Conservation (phyloP, 2,113 vertebrate species). For the Eolophus roseicapilla region DNA sequence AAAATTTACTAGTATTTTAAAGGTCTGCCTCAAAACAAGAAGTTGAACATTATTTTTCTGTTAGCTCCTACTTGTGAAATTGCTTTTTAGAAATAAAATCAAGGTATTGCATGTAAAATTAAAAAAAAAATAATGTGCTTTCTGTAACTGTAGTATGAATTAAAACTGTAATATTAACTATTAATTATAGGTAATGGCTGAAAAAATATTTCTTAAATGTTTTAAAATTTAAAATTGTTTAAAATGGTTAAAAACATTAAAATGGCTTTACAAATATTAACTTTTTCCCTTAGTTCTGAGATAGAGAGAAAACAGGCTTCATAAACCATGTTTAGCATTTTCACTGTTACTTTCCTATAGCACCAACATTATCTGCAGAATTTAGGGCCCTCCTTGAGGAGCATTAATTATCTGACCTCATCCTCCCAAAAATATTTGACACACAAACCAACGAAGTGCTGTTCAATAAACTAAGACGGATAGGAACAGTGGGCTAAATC, state of each 20-base stretch:
- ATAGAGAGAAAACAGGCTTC: background rate
- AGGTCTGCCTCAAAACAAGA: background rate
- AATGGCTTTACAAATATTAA: background rate
- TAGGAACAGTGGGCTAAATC: slow-evolving; percentile 30
- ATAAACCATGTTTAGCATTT: background rate
- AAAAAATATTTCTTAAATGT: background rate
- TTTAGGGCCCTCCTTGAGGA: background rate
- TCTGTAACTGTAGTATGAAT: background rate
- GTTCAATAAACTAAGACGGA: slow-evolving; percentile 4
- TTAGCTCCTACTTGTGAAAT: background rate
- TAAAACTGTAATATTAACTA: background rate
- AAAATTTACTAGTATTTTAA: background rate
- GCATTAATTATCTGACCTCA: background rate
- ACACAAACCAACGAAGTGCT: background rate
- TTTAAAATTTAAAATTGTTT: no score
- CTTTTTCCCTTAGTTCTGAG: background rate
- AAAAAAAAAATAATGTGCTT: background rate
- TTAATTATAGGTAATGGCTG: background rate
- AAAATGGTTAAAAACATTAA: background rate
- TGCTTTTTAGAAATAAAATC: background rate
- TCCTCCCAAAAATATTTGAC: slow-evolving; percentile 20
- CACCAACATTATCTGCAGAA: background rate
- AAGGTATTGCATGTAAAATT: background rate
- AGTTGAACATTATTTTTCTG: background rate
- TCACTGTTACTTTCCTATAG: background rate